These are phyloP conservation scores for Netelia melanura DNA, from an alignment of 2,888 invertebrate species.

Conservation along the genomic window DNA sequence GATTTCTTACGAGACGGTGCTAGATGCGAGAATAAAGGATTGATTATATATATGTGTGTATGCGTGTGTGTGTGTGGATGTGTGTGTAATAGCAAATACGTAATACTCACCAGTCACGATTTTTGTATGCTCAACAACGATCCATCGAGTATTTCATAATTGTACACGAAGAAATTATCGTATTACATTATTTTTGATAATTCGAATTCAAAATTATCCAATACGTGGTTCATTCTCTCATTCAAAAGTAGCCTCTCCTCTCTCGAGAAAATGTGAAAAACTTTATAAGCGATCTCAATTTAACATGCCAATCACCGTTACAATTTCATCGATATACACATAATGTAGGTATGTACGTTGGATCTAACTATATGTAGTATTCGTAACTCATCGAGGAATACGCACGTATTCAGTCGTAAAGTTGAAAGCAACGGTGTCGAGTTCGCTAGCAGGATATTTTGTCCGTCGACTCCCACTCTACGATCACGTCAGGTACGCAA, in stretches of 20 bases:
- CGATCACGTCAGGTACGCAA: constrained; percentile 20
- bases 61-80: background rate
- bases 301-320: constrained; percentile 17
- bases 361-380: constrained; percentile 11
- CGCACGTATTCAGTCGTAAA: constrained; percentile 60
- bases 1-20: constrained; percentile 25
- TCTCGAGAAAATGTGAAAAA: background rate
- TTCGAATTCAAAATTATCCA: background rate
- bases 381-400: constrained; percentile 48
- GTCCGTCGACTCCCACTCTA: background rate
- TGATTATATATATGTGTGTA: constrained; percentile 29
- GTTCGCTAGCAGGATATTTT: constrained; percentile 58
- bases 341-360: background rate
- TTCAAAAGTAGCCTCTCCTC: background rate
- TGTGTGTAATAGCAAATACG: background rate
- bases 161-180: background rate
- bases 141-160: no score
- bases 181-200: background rate
- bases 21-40: constrained; percentile 35
- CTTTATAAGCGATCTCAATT: constrained; percentile 1
- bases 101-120: constrained; percentile 44
- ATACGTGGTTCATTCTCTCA: background rate
- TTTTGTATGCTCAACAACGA: background rate
- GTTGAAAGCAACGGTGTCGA: constrained; percentile 63
- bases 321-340: constrained; percentile 1